These are phyloP conservation scores for Cremastinae sp. DNA, from an alignment of 2,888 invertebrate genomes.

Conservation along the genomic window DNA sequence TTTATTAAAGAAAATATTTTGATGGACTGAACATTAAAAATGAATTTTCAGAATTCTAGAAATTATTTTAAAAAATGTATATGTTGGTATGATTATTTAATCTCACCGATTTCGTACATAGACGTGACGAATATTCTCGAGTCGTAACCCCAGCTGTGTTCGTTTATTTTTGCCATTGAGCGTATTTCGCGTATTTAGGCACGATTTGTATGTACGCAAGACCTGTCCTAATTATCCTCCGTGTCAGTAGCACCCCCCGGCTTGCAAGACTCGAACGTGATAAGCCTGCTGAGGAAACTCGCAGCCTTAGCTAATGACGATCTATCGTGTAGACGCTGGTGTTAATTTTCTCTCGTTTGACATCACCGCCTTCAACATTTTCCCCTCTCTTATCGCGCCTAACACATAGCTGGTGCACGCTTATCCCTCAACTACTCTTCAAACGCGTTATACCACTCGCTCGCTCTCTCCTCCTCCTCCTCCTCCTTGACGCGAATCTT, in stretches of 20 bases:
- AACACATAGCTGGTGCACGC: neutral
- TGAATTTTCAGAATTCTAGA: too few species aligned
- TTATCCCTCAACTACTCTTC: too few species aligned
- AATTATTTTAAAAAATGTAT: too few species aligned
- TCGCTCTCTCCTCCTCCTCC: neutral
- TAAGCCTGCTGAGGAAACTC: constrained; percentile 37
- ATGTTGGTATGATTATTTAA: too few species aligned
- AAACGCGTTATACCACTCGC: too few species aligned
- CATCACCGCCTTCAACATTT: constrained; percentile 23
- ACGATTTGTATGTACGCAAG: constrained; percentile 32
- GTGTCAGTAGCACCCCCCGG: constrained; percentile 31
- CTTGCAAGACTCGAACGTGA: constrained; percentile 42
- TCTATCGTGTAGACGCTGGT: constrained; percentile 47
- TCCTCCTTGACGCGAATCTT: neutral
- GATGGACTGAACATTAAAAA: too few species aligned
- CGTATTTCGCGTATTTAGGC: constrained; percentile 22
- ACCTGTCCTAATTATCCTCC: constrained; percentile 40
- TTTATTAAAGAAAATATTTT: too few species aligned
- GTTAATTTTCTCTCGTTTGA: constrained; percentile 52
- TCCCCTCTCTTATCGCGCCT: neutral
- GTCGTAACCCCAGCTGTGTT: too few species aligned
- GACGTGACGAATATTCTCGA: constrained; percentile 29
- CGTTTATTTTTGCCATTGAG: too few species aligned
- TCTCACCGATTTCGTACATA: too few species aligned
- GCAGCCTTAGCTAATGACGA: constrained; percentile 55